A percentile compares a stretch with the other conserved stretches of the same genome.
phyloP scores from a whole-genome alignment of 2,797 vertebrate species.

The Champsocephalus esox region DNA sequence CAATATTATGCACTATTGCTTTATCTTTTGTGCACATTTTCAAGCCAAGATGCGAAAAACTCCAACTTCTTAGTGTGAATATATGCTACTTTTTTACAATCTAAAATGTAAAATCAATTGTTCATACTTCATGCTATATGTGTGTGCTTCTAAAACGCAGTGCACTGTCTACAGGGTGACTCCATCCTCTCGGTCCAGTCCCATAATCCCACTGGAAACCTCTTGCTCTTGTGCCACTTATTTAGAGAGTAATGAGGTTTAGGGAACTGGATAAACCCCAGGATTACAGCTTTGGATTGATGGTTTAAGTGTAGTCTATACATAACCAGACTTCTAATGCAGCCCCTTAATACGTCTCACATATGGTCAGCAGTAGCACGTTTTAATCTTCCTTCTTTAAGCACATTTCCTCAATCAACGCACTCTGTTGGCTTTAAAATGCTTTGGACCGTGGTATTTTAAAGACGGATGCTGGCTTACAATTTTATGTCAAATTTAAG shows the following conservation, averaged over 20 bases:
- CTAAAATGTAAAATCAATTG: not conserved
- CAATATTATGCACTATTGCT: not conserved
- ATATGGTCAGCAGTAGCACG: slow-evolving; percentile 52
- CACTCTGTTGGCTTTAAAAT: slow-evolving; percentile 1
- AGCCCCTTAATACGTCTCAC: slow-evolving; percentile 55
- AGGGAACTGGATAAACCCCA: slow-evolving; percentile 70
- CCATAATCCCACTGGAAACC: slow-evolving; percentile 75
- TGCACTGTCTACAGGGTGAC: not conserved
- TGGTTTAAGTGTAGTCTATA: slow-evolving; percentile 68
- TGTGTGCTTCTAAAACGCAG: not conserved
- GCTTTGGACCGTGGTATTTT: not conserved
- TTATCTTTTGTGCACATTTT: not conserved
- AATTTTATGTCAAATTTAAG: slow-evolving; percentile 25
- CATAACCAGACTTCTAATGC: slow-evolving; percentile 64
- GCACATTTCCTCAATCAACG: slow-evolving; percentile 48
- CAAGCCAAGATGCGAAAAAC: not conserved
- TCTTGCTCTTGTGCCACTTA: slow-evolving; percentile 76
- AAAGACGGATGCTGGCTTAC: slow-evolving; percentile 23
- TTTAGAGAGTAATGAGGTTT: slow-evolving; percentile 78
- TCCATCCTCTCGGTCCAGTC: slow-evolving; percentile 43
- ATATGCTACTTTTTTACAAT: not conserved
- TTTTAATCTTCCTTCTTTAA: slow-evolving; percentile 60
- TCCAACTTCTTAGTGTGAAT: not conserved
- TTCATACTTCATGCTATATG: not conserved
- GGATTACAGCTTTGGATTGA: slow-evolving; percentile 76